Conservation (phyloP, 2,888 invertebrate genomes). For the Spialia ferax region DNA sequence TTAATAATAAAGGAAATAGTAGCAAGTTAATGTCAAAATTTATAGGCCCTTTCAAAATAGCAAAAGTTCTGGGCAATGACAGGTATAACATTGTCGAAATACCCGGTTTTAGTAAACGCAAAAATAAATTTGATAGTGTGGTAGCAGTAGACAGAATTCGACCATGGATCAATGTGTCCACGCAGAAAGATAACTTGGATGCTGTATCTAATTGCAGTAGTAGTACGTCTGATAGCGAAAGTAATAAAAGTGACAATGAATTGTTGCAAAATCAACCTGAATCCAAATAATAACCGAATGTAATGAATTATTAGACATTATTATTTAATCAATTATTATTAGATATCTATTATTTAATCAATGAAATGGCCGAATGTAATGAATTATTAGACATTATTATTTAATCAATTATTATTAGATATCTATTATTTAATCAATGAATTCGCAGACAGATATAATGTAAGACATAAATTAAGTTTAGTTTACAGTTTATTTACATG, state of each 20-base stretch:
- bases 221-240: constrained; percentile 4
- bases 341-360: no score
- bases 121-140: constrained; percentile 37
- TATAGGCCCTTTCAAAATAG: constrained; percentile 45
- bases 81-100: constrained; percentile 43
- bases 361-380: background rate
- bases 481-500: constrained; percentile 1
- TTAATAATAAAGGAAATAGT: constrained; percentile 43
- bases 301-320: constrained; percentile 4
- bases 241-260: constrained; percentile 4
- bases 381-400: no score
- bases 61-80: constrained; percentile 43
- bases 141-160: constrained; percentile 44
- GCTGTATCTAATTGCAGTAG: background rate
- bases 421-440: no score
- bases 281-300: background rate
- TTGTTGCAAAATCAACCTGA: background rate
- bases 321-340: no score
- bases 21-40: constrained; percentile 47
- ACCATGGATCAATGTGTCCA: constrained; percentile 42
- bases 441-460: no score
- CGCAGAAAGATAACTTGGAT: background rate
- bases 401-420: no score
- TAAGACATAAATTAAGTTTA: no score
- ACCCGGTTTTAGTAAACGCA: constrained; percentile 41